phyloP scores from a whole-genome alignment of 2,797 vertebrate genomes.

The Neosilurus mollespiculum region DNA sequence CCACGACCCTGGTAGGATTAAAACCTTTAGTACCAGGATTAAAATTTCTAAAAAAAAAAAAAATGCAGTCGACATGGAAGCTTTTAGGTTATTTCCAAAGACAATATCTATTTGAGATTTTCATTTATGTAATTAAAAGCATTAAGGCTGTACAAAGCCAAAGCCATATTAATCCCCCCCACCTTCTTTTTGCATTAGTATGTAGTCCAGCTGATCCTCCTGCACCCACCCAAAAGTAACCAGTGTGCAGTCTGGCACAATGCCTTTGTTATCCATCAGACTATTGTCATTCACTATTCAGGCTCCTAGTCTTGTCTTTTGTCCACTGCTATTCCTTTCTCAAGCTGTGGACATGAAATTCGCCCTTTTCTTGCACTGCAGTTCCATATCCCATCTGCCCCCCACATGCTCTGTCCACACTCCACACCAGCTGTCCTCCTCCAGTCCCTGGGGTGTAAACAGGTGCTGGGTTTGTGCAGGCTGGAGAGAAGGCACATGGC shows the following conservation, averaged over 20 bases:
- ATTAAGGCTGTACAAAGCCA: constrained; percentile 57
- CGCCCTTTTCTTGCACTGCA: constrained; percentile 58
- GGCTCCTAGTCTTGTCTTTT: constrained; percentile 68
- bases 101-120: constrained; percentile 35
- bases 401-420: constrained; percentile 54
- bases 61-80: not conserved
- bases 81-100: not conserved
- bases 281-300: constrained; percentile 71
- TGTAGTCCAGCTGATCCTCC: constrained; percentile 68
- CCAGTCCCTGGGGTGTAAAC: constrained; percentile 63
- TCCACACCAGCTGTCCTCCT: constrained; percentile 71
- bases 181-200: constrained; percentile 61
- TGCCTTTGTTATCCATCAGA: constrained; percentile 74
- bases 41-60: not conserved
- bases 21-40: not conserved
- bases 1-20: no score
- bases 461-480: constrained; percentile 57
- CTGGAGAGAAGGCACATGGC: constrained; percentile 50
- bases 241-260: constrained; percentile 64
- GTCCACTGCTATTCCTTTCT: constrained; percentile 70
- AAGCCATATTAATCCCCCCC: constrained; percentile 55
- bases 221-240: constrained; percentile 51
- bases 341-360: constrained; percentile 65
- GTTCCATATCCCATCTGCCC: constrained; percentile 71
- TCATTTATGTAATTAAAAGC: constrained; percentile 51